These are phyloP conservation scores for Caenorhabditis zanzibari DNA, from an alignment of 2,888 invertebrate genomes.

Conservation along the genomic window DNA sequence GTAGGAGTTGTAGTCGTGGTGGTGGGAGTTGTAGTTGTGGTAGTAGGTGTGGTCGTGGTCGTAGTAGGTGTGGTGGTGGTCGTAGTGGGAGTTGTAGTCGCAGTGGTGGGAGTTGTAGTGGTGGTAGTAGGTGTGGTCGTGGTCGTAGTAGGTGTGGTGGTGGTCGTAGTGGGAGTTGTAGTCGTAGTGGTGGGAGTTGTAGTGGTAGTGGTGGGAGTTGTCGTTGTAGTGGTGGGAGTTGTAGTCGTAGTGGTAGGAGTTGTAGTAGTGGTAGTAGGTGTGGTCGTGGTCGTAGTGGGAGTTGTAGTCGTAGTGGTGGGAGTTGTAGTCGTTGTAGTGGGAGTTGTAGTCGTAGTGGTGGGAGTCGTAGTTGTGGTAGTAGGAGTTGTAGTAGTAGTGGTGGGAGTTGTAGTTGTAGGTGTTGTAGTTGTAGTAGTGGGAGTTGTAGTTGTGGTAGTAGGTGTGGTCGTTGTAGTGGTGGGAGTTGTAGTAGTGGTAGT, in stretches of 20 bases:
- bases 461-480: neutral
- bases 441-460: conserved; percentile 14
- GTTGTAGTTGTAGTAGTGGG: conserved; percentile 17
- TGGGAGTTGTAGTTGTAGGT: conserved; percentile 18
- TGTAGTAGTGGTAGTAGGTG: conserved; percentile 18
- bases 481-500: conserved; percentile 16
- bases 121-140: conserved; percentile 6
- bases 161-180: neutral
- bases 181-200: conserved; percentile 25
- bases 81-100: conserved; percentile 11
- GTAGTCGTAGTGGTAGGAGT: conserved; percentile 34
- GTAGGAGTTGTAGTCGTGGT: too few species aligned
- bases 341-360: conserved; percentile 13
- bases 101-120: neutral
- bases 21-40: too few species aligned
- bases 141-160: neutral
- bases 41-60: too few species aligned
- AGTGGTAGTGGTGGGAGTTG: conserved; percentile 9
- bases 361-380: conserved; percentile 31
- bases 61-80: neutral
- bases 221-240: conserved; percentile 15
- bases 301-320: conserved; percentile 19
- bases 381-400: conserved; percentile 16
- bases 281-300: conserved; percentile 1
- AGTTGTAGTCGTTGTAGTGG: neutral